A percentile compares a stretch with the other conserved stretches of the same genome.
phyloP scores from a whole-genome alignment of 2,888 invertebrate genomes.

The Cryptocephalus moraei region DNA sequence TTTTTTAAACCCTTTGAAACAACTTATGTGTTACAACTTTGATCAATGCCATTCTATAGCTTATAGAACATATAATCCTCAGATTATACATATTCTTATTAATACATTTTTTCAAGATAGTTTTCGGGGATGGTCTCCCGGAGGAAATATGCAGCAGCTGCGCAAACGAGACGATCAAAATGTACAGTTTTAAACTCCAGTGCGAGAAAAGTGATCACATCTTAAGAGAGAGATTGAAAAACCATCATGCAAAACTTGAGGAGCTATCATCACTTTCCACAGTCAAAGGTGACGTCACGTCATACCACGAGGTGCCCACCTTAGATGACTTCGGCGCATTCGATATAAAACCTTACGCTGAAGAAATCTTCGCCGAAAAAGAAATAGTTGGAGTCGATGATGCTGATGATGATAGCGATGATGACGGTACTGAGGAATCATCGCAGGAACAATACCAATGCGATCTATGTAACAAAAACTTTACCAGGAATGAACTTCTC shows the following conservation, averaged over 20 bases:
- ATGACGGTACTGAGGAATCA: constrained; percentile 12
- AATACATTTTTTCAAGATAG: constrained; percentile 26
- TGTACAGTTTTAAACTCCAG: constrained; percentile 41
- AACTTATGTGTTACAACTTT: too few species aligned
- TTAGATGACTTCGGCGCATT: too few species aligned
- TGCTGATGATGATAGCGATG: constrained; percentile 11
- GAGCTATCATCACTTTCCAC: too few species aligned
- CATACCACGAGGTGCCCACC: too few species aligned
- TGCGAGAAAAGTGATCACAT: constrained; percentile 38
- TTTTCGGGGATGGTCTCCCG: constrained; percentile 47
- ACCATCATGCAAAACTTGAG: not conserved
- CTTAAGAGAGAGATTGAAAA: constrained; percentile 26
- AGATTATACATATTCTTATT: not conserved
- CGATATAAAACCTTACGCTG: too few species aligned
- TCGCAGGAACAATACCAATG: constrained; percentile 25
- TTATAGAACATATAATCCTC: too few species aligned
- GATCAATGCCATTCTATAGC: too few species aligned
- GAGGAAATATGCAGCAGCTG: constrained; percentile 49
- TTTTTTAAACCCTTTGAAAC: too few species aligned
- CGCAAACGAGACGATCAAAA: constrained; percentile 39
- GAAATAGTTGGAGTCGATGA: constrained; percentile 16
- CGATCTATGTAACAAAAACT: constrained; percentile 28
- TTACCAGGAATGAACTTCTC: constrained; percentile 28
- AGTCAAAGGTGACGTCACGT: too few species aligned
- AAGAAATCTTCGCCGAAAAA: too few species aligned